A percentile compares a stretch with the other conserved stretches of the same genome.
Evolutionary conservation across 2,888 invertebrate genomes (phyloP).

Genomic region (Silvanus unidentatus): DNA sequence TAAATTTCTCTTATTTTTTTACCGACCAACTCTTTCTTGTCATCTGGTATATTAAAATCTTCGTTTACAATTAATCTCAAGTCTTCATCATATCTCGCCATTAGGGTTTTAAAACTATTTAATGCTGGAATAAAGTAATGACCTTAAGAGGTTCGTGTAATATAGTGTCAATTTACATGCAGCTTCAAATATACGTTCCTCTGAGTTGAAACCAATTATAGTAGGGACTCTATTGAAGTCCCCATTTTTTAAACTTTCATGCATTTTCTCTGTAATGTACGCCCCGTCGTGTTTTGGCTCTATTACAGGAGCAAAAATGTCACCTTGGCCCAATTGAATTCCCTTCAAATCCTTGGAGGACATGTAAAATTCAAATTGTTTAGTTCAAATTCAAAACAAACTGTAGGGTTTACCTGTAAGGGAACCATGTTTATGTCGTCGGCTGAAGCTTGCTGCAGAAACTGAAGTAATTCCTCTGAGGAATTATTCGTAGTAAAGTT

Average conservation of each 20-base stretch:
- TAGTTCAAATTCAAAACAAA: too few species aligned
- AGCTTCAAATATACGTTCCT: neutral
- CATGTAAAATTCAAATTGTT: neutral
- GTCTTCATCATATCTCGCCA: neutral
- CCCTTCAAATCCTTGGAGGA: neutral
- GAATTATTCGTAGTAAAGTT: neutral
- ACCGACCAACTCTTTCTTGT: neutral
- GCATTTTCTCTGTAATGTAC: conserved; percentile 1
- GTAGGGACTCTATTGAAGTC: neutral
- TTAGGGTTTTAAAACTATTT: neutral
- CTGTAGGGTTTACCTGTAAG: neutral
- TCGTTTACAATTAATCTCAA: neutral
- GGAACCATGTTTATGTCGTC: neutral
- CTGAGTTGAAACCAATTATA: conserved; percentile 3
- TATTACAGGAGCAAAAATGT: conserved; percentile 3
- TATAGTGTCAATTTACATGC: neutral
- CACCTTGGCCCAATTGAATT: neutral
- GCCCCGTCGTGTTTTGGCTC: conserved; percentile 7
- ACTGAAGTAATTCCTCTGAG: neutral
- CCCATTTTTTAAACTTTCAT: conserved; percentile 3
- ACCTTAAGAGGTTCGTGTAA: too few species aligned
- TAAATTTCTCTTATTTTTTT: too few species aligned
- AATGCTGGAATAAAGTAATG: neutral
- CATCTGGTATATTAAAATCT: neutral
- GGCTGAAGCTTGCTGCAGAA: neutral